Evolutionary conservation across 2,888 invertebrate genomes (phyloP).

Genomic region (Taphrorychus bicolor): DNA sequence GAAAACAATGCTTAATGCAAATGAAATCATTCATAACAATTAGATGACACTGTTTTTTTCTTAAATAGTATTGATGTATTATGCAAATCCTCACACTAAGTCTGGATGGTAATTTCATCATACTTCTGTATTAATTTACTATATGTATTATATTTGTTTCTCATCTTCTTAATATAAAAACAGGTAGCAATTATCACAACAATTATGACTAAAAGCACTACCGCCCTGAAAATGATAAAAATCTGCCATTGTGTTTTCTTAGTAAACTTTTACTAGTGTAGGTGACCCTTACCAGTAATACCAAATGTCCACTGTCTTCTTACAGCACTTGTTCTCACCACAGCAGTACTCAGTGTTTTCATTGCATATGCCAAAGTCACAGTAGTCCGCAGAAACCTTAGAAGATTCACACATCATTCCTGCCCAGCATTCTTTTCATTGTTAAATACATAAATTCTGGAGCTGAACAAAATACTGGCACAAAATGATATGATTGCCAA

Average conservation of each 20-base stretch:
- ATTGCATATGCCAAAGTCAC: slow-evolving; percentile 54
- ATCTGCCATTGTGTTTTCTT: neutral
- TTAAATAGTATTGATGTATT: no score
- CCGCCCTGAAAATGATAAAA: slow-evolving; percentile 46
- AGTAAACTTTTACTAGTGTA: neutral
- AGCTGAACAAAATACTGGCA: no score
- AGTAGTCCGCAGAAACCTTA: slow-evolving; percentile 50
- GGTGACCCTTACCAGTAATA: slow-evolving; percentile 56
- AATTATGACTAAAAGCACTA: slow-evolving; percentile 49
- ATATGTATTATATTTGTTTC: slow-evolving; percentile 26
- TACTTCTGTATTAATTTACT: slow-evolving; percentile 17
- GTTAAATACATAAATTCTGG: no score
- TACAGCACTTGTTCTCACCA: slow-evolving; percentile 55
- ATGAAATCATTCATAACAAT: no score
- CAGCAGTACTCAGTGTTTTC: slow-evolving; percentile 54
- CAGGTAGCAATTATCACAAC: slow-evolving; percentile 45
- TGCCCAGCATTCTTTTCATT: no score
- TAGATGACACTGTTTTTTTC: no score
- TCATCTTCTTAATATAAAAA: slow-evolving; percentile 42
- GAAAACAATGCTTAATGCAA: no score
- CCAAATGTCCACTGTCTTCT: slow-evolving; percentile 52
- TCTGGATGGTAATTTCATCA: neutral
- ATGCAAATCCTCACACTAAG: neutral
- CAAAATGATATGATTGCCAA: no score
- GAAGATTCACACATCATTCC: no score